A percentile compares a stretch with the other conserved stretches of the same genome.
Evolutionary conservation across 1,140 invertebrate species (phyloP).

Genomic region (Cotesia typhae): DNA sequence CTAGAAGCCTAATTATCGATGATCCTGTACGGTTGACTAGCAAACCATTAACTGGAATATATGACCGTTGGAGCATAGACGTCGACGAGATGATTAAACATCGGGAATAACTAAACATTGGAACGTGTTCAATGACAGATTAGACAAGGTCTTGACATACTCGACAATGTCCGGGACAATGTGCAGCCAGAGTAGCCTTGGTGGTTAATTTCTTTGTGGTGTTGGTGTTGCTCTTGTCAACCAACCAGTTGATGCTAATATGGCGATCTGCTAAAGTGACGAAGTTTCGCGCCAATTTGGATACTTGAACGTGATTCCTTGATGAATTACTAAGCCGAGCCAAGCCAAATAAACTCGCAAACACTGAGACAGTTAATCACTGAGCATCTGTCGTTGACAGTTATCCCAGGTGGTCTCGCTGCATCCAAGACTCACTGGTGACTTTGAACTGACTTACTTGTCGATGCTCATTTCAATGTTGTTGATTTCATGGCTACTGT

Average conservation of each 20-base stretch:
- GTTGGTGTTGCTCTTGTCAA: constrained; percentile 14
- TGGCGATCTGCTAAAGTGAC: constrained; percentile 18
- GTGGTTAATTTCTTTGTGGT: constrained; percentile 5
- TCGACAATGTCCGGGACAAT: constrained; percentile 36
- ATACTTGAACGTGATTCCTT: constrained; percentile 12
- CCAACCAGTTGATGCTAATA: constrained; percentile 33
- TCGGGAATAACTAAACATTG: constrained; percentile 12
- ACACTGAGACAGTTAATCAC: constrained; percentile 4
- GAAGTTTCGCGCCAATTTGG: not conserved
- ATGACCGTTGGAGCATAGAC: constrained; percentile 26
- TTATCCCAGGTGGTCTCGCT: constrained; percentile 7
- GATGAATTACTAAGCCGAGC: constrained; percentile 20
- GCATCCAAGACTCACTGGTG: not conserved
- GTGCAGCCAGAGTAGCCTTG: constrained; percentile 27
- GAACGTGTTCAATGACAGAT: constrained; percentile 11
- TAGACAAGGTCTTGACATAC: constrained; percentile 34
- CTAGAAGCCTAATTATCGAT: constrained; percentile 22
- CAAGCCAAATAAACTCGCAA: no score
- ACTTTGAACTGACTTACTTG: constrained; percentile 11
- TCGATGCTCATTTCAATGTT: not conserved
- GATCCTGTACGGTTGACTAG: constrained; percentile 20
- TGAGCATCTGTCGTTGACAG: constrained; percentile 16
- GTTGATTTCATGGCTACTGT: not conserved
- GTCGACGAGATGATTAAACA: constrained; percentile 33
- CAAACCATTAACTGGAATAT: constrained; percentile 29